phyloP scores from a whole-genome alignment of 2,113 vertebrate species.

The Mugil cephalus region DNA sequence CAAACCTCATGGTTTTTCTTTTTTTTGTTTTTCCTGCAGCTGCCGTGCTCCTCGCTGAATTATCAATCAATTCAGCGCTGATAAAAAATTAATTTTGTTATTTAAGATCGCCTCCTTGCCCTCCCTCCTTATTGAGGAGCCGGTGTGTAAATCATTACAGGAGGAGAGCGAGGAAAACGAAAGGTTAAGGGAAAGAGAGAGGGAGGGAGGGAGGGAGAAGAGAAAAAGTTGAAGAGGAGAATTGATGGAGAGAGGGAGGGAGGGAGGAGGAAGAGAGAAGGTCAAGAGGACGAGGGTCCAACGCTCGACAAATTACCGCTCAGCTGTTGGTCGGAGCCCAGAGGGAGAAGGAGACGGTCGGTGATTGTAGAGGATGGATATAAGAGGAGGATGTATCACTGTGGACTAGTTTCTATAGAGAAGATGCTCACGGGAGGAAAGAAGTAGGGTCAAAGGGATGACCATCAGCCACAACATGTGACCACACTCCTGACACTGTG shows the following conservation, averaged over 20 bases:
- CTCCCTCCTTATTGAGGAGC: constrained; percentile 29
- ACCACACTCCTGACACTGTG: too few relatives aligned
- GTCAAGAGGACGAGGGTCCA: constrained; percentile 67
- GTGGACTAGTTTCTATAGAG: constrained; percentile 67
- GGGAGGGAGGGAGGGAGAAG: background rate
- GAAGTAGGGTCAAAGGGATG: constrained; percentile 39
- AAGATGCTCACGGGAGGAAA: constrained; percentile 44
- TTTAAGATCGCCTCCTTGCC: constrained; percentile 32
- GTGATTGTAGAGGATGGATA: constrained; percentile 73
- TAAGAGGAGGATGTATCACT: constrained; percentile 68
- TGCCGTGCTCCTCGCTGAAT: constrained; percentile 56
- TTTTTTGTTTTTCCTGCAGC: constrained; percentile 32
- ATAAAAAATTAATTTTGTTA: constrained; percentile 67
- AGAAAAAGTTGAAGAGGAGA: constrained; percentile 52
- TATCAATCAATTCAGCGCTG: constrained; percentile 64
- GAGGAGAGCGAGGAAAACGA: constrained; percentile 8
- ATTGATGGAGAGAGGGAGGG: constrained; percentile 52
- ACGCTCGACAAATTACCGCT: constrained; percentile 69
- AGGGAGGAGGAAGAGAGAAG: constrained; percentile 62
- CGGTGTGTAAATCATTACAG: constrained; percentile 59
- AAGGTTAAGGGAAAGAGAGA: constrained; percentile 39
- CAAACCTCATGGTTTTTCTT: constrained; percentile 29
- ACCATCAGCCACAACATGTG: background rate
- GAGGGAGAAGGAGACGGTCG: constrained; percentile 58
- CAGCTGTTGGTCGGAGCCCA: constrained; percentile 59